Evolutionary conservation across 1,140 invertebrate species (phyloP), one percentile per base, ranked within the genome.

Genomic region (Drosophila lacteicornis): DNA sequence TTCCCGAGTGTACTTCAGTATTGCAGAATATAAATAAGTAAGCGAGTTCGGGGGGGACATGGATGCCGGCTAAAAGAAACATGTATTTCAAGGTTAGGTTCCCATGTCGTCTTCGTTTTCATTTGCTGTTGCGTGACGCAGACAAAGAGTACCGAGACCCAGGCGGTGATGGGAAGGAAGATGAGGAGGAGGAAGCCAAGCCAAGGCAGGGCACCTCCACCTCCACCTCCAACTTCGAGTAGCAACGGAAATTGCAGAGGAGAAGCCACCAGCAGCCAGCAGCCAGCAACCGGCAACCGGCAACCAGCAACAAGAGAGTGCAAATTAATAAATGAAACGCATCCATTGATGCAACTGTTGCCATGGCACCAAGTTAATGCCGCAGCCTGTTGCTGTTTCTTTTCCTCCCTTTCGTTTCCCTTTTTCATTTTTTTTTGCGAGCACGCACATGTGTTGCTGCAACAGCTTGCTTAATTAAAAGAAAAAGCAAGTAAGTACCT

Each of bases 241-340:
- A 55, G 51, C 40, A 63, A 27, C 71, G 46, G 42, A 67, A 51
- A 53, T 76, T 59, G 59, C 51, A 58, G 25, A 40, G 9, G 4
- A 56, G 53, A 22, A 40, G 33, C 11, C 69, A 68, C 8, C 22
- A 59, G 12, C 22, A 59, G 50, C 50, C n/a, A 55, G 36, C 25
- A 33, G 0, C 27, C 27, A 6, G 27, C 27, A 30, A 46, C 46
- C 46, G 19, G 25, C 51, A 43, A 17, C 66, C 65, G 65, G 50
- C 77, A 70, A 47, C 76, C 53, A 22, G 15, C 53, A 25, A 84
- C 79, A 80, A 76, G 77, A 50, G 76, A 70, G 38, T 57, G 80
- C 70, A 87, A 87, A 88, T 88, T 83, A 87, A 87, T 81, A 87
- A 90, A 87, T 84, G 69, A 68, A 87, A 88, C 77, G 84, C 84